Base-by-base conservation (phyloP, 64 coral and sea anemone species). In the Astreopora myriophthalma region DNA sequence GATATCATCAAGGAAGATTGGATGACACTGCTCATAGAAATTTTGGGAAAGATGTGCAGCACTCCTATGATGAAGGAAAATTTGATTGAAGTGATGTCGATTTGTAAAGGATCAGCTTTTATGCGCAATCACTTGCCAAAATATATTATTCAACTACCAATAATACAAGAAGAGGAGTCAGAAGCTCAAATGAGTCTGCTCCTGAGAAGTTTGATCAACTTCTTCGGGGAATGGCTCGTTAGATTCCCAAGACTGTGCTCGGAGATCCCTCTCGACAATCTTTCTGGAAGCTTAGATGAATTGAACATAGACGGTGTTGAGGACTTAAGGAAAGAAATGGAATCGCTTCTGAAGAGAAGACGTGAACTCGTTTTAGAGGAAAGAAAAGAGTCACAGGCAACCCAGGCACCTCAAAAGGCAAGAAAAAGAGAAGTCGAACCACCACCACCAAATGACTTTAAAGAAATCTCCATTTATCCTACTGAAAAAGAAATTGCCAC, bases 151-250 rank as follows among this genome's bases (percentile, higher is more conserved):
- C 51, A 87, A 13, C 75, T 95, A 26, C 92, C 58, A 19, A 46
- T 93, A 1, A 93, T 93, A 71, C 84, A 92, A n/a, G 74, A 91
- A 24, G 94, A 95, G 34, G 74, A 95, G 24, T 42, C 24, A 8
- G 72, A 74, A 58, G 28, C 71, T 49, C 33, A 89, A 25, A 80
- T 95, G n/a, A 48, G 34, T 29, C 6, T 8, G 20, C 28, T 92
- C 6, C 55, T 95, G 36, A 46, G 73, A 75, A 87, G 89, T 48
- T 81, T 95, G 66, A 67, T 85, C 19, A 80, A 49, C 22, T 92
- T 95, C 76, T 95, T 95, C 20, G 92, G 76, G 27, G 89, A 92
- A 58, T 95, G 94, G 94, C 84, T 95, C 1, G 84, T 10, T 31
- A 91, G 75, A 69, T 88, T 95, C 51, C 94, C 94, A 12, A 46